These are phyloP conservation scores for Drosophila punjabiensis DNA, from an alignment of 1,140 invertebrate genomes.

Conservation along the genomic window DNA sequence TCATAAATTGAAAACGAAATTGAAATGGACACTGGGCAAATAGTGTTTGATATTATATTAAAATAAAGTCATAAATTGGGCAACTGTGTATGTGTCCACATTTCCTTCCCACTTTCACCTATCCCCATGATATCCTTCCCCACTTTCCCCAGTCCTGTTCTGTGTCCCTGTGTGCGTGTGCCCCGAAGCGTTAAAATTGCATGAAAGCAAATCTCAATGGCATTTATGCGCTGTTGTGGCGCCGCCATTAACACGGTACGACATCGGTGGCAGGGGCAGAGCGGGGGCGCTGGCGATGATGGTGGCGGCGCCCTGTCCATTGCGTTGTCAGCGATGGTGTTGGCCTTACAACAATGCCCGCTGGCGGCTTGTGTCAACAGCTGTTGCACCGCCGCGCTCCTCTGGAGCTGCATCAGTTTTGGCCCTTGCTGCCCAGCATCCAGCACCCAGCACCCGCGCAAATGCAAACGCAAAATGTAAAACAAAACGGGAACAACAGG, in stretches of 20 bases:
- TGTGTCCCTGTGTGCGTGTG: constrained; percentile 29
- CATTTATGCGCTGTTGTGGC: constrained; percentile 47
- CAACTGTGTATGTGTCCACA: constrained; percentile 12
- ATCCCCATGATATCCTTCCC: not conserved
- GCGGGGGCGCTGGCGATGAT: not conserved
- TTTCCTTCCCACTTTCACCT: constrained; percentile 12
- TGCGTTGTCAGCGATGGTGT: constrained; percentile 54
- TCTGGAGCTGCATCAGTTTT: constrained; percentile 68
- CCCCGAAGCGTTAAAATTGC: constrained; percentile 73
- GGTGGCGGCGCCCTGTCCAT: constrained; percentile 2
- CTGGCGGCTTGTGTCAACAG: constrained; percentile 69
- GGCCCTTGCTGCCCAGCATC: constrained; percentile 27
- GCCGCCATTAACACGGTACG: constrained; percentile 43
- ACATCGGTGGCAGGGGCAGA: not conserved
- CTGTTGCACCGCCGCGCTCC: constrained; percentile 54
- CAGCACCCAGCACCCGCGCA: not conserved
- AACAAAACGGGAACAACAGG: constrained; percentile 16
- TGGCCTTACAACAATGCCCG: constrained; percentile 69
- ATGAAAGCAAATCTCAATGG: constrained; percentile 71
- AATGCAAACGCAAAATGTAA: constrained; percentile 1
- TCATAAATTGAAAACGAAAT: constrained; percentile 63
- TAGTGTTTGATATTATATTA: constrained; percentile 78
- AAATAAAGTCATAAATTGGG: constrained; percentile 72
- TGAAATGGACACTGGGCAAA: constrained; percentile 69
- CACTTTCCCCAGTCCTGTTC: not conserved